A percentile compares a stretch with the other conserved stretches of the same genome.
Evolutionary conservation across 1,140 invertebrate genomes (phyloP).

Genomic region (Acyrthosiphon pisum): DNA sequence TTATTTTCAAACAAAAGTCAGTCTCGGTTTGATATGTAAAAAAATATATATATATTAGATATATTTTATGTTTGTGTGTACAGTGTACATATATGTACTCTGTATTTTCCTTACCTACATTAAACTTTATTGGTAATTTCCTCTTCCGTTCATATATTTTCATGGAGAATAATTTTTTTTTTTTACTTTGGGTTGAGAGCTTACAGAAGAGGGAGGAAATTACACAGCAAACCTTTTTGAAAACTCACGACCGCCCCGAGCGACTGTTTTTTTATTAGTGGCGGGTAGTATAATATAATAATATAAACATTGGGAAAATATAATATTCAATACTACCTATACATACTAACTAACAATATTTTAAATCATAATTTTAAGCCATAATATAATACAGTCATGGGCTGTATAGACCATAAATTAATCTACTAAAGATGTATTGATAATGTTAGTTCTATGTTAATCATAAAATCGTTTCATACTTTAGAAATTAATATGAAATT

Average conservation of each 20-base stretch:
- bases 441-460: neutral
- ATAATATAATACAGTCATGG: neutral
- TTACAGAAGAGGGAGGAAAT: neutral
- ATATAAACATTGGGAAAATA: neutral
- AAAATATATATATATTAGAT: conserved; percentile 19
- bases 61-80: conserved; percentile 16
- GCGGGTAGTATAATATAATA: neutral
- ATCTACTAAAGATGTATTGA: neutral
- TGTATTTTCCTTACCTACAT: neutral
- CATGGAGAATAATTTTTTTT: neutral
- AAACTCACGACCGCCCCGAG: conserved; percentile 3
- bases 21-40: conserved; percentile 28
- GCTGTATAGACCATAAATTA: neutral
- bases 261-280: conserved; percentile 17
- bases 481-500: neutral
- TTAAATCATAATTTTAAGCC: neutral
- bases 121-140: conserved; percentile 25
- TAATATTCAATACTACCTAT: neutral
- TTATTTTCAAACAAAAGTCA: conserved; percentile 21
- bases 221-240: conserved; percentile 3
- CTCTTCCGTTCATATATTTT: conserved; percentile 11
- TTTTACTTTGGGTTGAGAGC: neutral
- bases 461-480: neutral
- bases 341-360: neutral
- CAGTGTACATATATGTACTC: neutral